Evolutionary conservation across 2,113 vertebrate genomes (phyloP).

Genomic region (Seriola rivoliana): DNA sequence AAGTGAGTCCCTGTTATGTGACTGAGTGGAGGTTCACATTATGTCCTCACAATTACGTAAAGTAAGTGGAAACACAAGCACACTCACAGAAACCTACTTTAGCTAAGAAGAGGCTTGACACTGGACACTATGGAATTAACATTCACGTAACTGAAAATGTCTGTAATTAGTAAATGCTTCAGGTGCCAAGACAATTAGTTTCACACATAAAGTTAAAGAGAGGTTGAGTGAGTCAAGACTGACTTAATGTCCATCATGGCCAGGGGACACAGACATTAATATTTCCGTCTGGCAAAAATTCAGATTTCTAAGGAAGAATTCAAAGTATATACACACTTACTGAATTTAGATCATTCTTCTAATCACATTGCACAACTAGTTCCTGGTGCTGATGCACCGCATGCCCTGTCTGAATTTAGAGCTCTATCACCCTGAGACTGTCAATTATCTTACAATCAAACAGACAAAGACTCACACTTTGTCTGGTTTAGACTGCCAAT

Average conservation of each 20-base stretch:
- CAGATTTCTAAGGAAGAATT: constrained; percentile 9
- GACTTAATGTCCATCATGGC: constrained; percentile 30
- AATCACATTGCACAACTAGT: neutral
- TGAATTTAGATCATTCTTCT: constrained; percentile 21
- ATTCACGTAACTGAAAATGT: constrained; percentile 41
- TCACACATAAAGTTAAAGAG: constrained; percentile 51
- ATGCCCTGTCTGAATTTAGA: constrained; percentile 8
- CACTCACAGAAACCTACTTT: constrained; percentile 14
- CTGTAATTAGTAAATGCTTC: constrained; percentile 58
- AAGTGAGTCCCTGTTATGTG: neutral
- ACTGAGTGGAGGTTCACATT: constrained; percentile 5
- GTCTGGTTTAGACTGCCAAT: constrained; percentile 8
- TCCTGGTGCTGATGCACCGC: constrained; percentile 9
- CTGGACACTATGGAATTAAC: constrained; percentile 39
- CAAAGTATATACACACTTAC: neutral
- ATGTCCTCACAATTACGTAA: neutral
- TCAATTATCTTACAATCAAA: constrained; percentile 26
- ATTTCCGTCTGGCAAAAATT: constrained; percentile 23
- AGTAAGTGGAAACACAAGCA: constrained; percentile 3
- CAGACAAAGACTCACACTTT: constrained; percentile 28
- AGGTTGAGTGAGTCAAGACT: constrained; percentile 38
- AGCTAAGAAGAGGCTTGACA: constrained; percentile 18
- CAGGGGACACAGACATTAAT: constrained; percentile 23
- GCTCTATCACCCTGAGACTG: constrained; percentile 21
- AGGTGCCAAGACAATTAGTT: constrained; percentile 43